These are phyloP conservation scores for Labia minor DNA, from an alignment of 2,888 invertebrate genomes.

Conservation along the genomic window DNA sequence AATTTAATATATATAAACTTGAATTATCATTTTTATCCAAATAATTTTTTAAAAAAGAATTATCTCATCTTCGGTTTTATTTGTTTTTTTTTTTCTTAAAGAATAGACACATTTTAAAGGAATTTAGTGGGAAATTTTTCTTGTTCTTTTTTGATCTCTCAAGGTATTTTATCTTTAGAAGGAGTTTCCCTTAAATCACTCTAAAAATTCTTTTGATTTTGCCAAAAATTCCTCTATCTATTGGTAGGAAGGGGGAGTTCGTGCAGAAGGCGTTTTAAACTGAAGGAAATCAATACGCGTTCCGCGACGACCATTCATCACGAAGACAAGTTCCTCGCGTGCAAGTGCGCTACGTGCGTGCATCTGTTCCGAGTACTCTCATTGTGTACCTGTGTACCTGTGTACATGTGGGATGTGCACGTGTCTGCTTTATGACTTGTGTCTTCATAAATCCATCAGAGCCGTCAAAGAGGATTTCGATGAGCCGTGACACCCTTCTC, in stretches of 20 bases:
- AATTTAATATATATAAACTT: no score
- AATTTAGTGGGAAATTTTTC: no score
- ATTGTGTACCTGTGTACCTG: no score
- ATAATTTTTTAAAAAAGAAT: no score
- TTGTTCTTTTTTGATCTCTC: background rate
- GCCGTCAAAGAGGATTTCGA: background rate
- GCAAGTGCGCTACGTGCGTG: background rate
- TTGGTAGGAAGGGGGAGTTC: background rate
- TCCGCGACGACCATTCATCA: slow-evolving; percentile 8
- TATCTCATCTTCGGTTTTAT: no score
- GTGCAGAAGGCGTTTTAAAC: slow-evolving; percentile 13
- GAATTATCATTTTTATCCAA: no score
- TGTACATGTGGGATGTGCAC: background rate
- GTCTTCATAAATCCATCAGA: background rate
- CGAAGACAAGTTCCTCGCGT: background rate
- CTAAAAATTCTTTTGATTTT: slow-evolving; percentile 1
- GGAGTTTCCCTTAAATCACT: background rate
- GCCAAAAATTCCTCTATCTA: background rate
- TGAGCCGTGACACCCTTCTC: background rate
- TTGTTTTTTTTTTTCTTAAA: no score
- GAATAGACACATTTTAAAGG: no score
- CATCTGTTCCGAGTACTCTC: background rate
- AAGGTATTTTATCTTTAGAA: background rate
- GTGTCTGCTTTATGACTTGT: background rate
- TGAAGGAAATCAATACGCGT: slow-evolving; percentile 6